Evolutionary conservation across 2,113 vertebrate genomes (phyloP), one percentile per base, ranked within the genome.

Genomic region (Nettapus auritus): DNA sequence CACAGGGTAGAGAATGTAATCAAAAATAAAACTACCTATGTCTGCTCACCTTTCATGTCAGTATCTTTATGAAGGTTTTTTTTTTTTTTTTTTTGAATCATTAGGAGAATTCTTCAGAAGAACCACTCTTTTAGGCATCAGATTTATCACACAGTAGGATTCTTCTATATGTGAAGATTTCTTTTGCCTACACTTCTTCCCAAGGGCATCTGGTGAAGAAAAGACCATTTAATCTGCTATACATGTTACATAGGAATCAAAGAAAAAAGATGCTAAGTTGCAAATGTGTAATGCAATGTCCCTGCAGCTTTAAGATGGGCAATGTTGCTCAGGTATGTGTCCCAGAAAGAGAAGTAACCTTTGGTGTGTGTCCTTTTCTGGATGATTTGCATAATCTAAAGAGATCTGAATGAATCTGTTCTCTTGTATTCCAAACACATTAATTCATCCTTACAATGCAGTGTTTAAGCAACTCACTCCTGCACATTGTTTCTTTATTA

Each of bases 401-500:
- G 11, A 77, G 19, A 86, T 57, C 16, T 42, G 14, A 81, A 77
- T 23, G 2, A 86, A 55, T 69, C 16, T 77, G 19, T 9, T 62
- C 14, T 62, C 70, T 78, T 90, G 29, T 76, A 93, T 77, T 93
- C 40, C 85, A 96, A 92, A 83, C 77, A 67, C 55, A 40, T 57
- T 91, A 76, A 90, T 77, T 95, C 25, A 6, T 60, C 21, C 66
- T 94, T 92, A 67, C 66, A 44, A 29, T 79, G 64, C 53, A 91
- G 64, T 80, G 70, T 95, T 89, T 91, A 94, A 97, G 70, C 36
- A 95, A 87, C 52, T 93, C 95, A 90, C 66, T 94, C 63, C 52
- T 78, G 74, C 23, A 93, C 50, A 90, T 91, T 81, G 34, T 94
- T 95, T 97, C 68, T 94, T 86, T 93, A n/a, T 21, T 85, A 91